These are phyloP conservation scores for Eupithecia subumbrata DNA, from an alignment of 2,888 invertebrate genomes.

Conservation along the genomic window DNA sequence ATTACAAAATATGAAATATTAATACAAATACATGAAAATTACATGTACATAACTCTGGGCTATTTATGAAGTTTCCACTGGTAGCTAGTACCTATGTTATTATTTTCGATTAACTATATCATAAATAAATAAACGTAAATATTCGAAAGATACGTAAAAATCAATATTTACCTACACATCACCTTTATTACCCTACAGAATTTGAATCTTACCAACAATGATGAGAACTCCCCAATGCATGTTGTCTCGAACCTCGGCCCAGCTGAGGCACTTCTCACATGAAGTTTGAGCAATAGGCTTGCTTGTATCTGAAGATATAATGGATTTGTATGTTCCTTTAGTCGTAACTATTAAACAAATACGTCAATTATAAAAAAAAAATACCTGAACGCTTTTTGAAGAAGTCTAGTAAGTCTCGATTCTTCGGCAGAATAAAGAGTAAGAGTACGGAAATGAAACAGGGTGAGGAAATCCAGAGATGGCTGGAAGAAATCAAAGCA, in stretches of 20 bases:
- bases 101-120: too few species aligned
- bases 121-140: too few species aligned
- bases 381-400: conserved; percentile 56
- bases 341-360: neutral
- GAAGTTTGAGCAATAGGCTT: conserved; percentile 47
- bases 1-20: too few species aligned
- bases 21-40: too few species aligned
- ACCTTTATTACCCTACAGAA: neutral
- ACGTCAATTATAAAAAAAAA: neutral
- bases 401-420: conserved; percentile 58
- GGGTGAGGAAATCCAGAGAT: conserved; percentile 56
- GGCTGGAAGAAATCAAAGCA: conserved; percentile 39
- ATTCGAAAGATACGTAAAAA: too few species aligned
- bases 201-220: neutral
- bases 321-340: neutral
- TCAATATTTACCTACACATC: too few species aligned
- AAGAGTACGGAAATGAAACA: conserved; percentile 56
- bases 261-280: conserved; percentile 61
- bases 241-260: conserved; percentile 56
- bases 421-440: conserved; percentile 61
- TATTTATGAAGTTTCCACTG: too few species aligned
- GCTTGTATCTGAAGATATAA: conserved; percentile 38
- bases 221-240: conserved; percentile 53
- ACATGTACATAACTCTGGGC: too few species aligned
- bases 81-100: too few species aligned